phyloP scores from a whole-genome alignment of 2,113 vertebrate species.

The Anarhynchus alexandrinus region DNA sequence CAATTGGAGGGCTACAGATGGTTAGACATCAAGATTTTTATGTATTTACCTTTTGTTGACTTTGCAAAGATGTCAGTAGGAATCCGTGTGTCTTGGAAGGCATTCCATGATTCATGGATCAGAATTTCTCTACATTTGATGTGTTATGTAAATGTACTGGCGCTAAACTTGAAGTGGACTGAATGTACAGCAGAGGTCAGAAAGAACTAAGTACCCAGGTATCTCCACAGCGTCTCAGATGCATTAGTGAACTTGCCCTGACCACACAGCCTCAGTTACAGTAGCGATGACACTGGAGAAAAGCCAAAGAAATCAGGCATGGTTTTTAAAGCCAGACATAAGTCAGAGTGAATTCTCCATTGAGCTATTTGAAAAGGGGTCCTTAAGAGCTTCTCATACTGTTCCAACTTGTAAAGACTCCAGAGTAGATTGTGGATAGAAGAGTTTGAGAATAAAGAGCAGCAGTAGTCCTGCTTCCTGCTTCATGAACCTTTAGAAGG shows the following conservation, averaged over 20 bases:
- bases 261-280: not conserved
- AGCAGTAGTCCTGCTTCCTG: not conserved
- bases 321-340: not conserved
- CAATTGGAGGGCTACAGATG: not conserved
- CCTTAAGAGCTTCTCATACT: not conserved
- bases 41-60: not conserved
- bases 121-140: not conserved
- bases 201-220: not conserved
- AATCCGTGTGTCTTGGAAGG: not conserved
- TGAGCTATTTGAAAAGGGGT: not conserved
- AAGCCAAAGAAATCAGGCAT: not conserved
- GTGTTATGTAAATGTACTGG: fast-evolving
- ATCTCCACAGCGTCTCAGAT: not conserved
- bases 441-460: not conserved
- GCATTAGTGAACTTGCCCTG: not conserved
- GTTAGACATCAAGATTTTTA: not conserved
- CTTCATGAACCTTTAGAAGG: not conserved
- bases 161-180: not conserved
- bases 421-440: not conserved
- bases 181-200: not conserved
- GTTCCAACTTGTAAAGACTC: not conserved
- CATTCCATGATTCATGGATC: not conserved
- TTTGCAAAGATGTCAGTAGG: not conserved
- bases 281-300: no score
- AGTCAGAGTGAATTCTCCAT: not conserved